These are phyloP conservation scores for Gortyna flavago DNA, from an alignment of 2,888 invertebrate genomes.

Conservation along the genomic window DNA sequence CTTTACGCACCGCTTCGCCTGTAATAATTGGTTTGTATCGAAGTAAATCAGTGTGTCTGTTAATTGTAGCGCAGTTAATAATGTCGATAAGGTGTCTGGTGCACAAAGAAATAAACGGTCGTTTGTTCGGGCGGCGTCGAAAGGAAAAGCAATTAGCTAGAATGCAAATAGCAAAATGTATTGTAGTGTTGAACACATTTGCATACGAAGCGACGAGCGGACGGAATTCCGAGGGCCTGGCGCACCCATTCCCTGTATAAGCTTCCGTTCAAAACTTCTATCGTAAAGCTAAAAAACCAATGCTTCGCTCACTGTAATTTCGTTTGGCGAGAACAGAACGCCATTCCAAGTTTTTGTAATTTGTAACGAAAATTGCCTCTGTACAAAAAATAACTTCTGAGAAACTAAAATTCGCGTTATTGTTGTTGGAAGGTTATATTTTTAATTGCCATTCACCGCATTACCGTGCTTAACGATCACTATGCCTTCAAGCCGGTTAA, in stretches of 20 bases:
- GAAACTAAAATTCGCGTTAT: constrained; percentile 46
- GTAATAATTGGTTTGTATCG: constrained; percentile 23
- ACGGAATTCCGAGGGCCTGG: constrained; percentile 75
- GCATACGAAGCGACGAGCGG: constrained; percentile 82
- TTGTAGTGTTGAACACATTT: constrained; percentile 84
- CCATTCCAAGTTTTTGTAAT: constrained; percentile 59
- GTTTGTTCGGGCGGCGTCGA: constrained; percentile 78
- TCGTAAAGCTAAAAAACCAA: constrained; percentile 77
- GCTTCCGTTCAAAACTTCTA: constrained; percentile 79
- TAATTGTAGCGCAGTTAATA: constrained; percentile 68
- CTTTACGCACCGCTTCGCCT: not conserved
- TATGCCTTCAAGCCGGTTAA: constrained; percentile 71
- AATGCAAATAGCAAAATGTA: constrained; percentile 86
- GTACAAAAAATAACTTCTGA: constrained; percentile 40
- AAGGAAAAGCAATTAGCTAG: constrained; percentile 88
- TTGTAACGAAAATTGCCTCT: constrained; percentile 59
- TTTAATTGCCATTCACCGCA: constrained; percentile 65
- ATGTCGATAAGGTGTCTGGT: constrained; percentile 76
- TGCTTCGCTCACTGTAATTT: constrained; percentile 64
- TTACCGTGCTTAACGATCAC: constrained; percentile 65
- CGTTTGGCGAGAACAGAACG: constrained; percentile 45
- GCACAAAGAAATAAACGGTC: constrained; percentile 79
- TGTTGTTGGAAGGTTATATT: constrained; percentile 41
- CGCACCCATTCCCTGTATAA: constrained; percentile 72
- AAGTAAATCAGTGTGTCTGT: constrained; percentile 56